Conservation (phyloP, 2,113 vertebrate species). For the Thermophis baileyi region DNA sequence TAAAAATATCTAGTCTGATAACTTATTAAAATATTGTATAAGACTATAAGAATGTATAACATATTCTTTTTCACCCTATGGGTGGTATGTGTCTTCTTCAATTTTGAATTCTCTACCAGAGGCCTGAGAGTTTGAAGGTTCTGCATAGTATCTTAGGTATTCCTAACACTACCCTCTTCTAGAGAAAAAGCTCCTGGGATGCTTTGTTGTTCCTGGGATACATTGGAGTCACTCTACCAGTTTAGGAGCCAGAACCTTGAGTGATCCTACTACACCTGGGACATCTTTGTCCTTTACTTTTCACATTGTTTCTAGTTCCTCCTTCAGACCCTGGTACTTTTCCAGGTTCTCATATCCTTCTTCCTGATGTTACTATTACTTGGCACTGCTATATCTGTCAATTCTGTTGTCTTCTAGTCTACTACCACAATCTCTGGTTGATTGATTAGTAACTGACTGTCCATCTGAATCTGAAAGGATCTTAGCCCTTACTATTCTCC, state of each 20-base stretch:
- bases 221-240: neutral
- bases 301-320: neutral
- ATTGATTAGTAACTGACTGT: neutral
- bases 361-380: neutral
- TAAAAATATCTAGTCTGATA: neutral
- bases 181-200: neutral
- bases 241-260: neutral
- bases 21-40: neutral
- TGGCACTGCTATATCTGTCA: neutral
- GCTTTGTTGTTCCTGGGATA: neutral
- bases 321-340: neutral
- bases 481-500: neutral
- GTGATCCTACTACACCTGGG: neutral
- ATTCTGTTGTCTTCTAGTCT: neutral
- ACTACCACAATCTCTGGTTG: neutral
- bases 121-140: neutral
- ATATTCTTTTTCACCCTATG: neutral
- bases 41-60: neutral
- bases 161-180: neutral
- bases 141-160: neutral
- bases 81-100: neutral
- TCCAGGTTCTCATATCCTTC: neutral
- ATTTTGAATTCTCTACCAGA: neutral
- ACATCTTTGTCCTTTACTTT: neutral
- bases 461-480: neutral